Evolutionary conservation across 2,113 vertebrate species (phyloP).

Genomic region (Callithrix jacchus): DNA sequence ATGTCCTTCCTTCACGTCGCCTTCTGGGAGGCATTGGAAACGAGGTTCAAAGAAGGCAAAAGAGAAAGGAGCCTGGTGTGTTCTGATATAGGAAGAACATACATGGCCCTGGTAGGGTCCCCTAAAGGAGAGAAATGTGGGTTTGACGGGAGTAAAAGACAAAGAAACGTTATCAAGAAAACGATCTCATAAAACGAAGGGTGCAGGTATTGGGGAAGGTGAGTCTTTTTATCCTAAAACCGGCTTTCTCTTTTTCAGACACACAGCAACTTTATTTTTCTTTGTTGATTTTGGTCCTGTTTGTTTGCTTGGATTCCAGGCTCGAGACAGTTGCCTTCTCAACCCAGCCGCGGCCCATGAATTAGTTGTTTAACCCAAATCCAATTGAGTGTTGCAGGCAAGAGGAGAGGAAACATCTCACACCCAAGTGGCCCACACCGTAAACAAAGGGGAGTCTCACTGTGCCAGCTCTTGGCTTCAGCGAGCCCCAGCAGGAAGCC

Average conservation of each 20-base stretch:
- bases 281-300: slow-evolving; percentile 44
- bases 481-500: slow-evolving; percentile 64
- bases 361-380: slow-evolving; percentile 75
- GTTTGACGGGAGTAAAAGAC: not conserved
- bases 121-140: not conserved
- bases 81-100: not conserved
- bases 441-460: slow-evolving; percentile 75
- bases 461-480: slow-evolving; percentile 79
- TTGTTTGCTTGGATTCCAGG: slow-evolving; percentile 36
- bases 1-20: not conserved
- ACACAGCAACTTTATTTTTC: not conserved
- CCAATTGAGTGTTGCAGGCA: slow-evolving; percentile 62
- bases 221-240: not conserved
- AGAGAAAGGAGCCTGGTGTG: not conserved
- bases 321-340: slow-evolving; percentile 68
- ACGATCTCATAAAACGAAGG: not conserved
- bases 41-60: not conserved
- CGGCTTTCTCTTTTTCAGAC: not conserved
- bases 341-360: slow-evolving; percentile 44
- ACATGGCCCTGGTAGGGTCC: not conserved
- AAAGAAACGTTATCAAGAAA: not conserved
- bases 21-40: not conserved
- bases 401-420: slow-evolving; percentile 77
- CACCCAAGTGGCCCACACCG: slow-evolving; percentile 72
- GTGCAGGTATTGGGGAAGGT: too few relatives aligned